Evolutionary conservation across 2,113 vertebrate species (phyloP).

Genomic region (Psettodes erumei): DNA sequence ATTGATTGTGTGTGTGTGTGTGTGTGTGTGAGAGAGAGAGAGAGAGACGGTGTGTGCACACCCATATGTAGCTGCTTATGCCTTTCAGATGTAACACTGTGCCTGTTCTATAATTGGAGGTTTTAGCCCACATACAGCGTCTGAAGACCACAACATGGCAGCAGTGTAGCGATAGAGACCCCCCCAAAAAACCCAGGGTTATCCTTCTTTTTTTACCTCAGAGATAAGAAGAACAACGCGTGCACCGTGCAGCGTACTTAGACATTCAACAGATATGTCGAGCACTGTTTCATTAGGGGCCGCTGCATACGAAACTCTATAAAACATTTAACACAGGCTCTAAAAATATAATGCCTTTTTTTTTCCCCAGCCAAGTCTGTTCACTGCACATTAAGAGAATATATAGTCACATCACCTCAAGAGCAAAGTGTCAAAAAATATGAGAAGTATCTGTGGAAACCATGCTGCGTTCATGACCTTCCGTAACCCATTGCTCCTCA

Average conservation of each 20-base stretch:
- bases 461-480: not conserved
- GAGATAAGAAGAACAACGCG: conserved; percentile 18
- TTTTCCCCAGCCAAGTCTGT: not conserved
- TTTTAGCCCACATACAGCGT: conserved; percentile 41
- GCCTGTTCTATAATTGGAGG: conserved; percentile 51
- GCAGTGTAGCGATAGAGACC: conserved; percentile 12
- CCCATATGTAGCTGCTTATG: conserved; percentile 52
- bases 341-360: conserved; percentile 1
- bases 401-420: not conserved
- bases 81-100: conserved; percentile 48
- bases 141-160: conserved; percentile 47
- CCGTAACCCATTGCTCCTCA: no score
- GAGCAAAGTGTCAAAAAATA: not conserved
- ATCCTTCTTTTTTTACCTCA: not conserved
- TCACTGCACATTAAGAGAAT: not conserved
- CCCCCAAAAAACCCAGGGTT: not conserved
- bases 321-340: conserved; percentile 19
- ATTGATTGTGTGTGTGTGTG: not conserved
- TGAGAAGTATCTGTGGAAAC: not conserved
- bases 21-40: conserved; percentile 12
- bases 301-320: not conserved
- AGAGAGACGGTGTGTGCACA: not conserved
- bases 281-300: not conserved
- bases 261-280: conserved; percentile 21
- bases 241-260: not conserved